Evolutionary conservation across 2,888 invertebrate species (phyloP).

Genomic region (Lithosia quadra): DNA sequence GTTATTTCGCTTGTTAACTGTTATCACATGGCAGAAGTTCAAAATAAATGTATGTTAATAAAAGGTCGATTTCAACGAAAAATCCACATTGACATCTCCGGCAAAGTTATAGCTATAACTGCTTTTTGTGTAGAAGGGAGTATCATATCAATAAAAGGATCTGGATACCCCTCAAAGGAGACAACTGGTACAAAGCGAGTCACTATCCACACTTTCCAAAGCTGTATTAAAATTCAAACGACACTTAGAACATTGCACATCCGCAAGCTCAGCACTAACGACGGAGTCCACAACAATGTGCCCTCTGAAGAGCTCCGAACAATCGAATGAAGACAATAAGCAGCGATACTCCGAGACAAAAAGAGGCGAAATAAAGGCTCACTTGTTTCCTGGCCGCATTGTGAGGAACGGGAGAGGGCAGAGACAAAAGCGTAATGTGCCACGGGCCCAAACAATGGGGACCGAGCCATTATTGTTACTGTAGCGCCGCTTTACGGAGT

Average conservation of each 20-base stretch:
- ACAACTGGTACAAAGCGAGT: conserved; percentile 36
- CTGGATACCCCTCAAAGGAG: conserved; percentile 19
- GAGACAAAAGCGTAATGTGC: conserved; percentile 87
- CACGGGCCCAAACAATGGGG: conserved; percentile 86
- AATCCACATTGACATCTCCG: neutral
- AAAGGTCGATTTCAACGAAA: neutral
- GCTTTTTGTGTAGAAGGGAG: neutral
- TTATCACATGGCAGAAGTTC: too few relatives aligned
- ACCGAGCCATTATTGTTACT: conserved; percentile 86
- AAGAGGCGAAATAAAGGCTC: conserved; percentile 88
- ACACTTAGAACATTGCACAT: conserved; percentile 83
- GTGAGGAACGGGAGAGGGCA: conserved; percentile 87
- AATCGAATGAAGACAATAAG: conserved; percentile 88
- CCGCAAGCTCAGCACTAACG: conserved; percentile 85
- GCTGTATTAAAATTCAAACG: conserved; percentile 80
- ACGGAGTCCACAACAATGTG: conserved; percentile 85
- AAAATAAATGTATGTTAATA: too few relatives aligned
- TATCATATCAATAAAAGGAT: conserved; percentile 26
- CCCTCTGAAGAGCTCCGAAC: conserved; percentile 87
- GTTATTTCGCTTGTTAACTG: too few relatives aligned
- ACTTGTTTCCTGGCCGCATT: conserved; percentile 88
- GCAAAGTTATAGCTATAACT: neutral
- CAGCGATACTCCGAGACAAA: conserved; percentile 88
- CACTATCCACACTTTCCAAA: conserved; percentile 60
- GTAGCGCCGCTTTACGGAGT: conserved; percentile 82